Conservation (phyloP, 1,140 invertebrate species). For the Anastrepha obliqua region DNA sequence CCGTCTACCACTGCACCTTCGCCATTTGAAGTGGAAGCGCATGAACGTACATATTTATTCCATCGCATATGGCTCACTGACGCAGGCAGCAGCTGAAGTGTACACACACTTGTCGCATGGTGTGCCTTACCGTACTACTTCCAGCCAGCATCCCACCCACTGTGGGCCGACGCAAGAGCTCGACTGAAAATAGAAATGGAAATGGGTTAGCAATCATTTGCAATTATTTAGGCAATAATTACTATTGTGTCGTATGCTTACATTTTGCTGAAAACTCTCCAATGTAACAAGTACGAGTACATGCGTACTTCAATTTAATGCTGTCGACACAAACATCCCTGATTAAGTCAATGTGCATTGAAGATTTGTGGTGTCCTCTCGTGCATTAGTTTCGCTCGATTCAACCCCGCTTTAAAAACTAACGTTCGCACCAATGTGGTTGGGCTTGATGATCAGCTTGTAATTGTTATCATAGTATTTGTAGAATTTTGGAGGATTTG, state of each 20-base stretch:
- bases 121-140: neutral
- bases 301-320: neutral
- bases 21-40: neutral
- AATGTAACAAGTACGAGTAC: conserved; percentile 3
- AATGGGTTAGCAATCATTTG: conserved; percentile 65
- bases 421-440: neutral
- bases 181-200: conserved; percentile 18
- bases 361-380: neutral
- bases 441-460: neutral
- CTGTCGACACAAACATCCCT: conserved; percentile 27
- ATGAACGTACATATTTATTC: conserved; percentile 20
- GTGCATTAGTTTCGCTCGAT: neutral
- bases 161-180: neutral
- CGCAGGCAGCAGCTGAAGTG: neutral
- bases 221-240: conserved; percentile 74
- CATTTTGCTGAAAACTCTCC: conserved; percentile 60
- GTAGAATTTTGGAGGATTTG: neutral
- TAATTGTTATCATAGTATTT: neutral
- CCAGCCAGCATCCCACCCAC: conserved; percentile 24
- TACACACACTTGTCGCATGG: conserved; percentile 4
- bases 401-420: neutral
- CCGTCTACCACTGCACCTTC: neutral
- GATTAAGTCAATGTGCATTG: conserved; percentile 30
- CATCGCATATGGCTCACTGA: conserved; percentile 34
- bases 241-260: conserved; percentile 74